Evolutionary conservation across 1,140 invertebrate genomes (phyloP).

Genomic region (Drosophila burlai): DNA sequence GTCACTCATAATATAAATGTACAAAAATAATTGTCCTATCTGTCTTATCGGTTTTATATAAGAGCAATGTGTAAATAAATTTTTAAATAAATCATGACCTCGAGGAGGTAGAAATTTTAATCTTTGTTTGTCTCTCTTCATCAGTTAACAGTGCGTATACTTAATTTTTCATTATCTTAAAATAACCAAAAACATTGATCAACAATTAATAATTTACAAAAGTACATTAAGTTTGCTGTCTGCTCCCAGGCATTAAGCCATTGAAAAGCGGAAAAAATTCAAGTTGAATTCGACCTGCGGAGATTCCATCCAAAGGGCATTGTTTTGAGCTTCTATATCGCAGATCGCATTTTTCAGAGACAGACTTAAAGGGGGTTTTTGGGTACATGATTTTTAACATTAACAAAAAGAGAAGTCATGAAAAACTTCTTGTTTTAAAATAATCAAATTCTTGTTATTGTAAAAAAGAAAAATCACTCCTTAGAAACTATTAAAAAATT

Average conservation of each 20-base stretch:
- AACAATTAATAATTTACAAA: slow-evolving; percentile 56
- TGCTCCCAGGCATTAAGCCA: slow-evolving; percentile 6
- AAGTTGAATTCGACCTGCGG: background rate
- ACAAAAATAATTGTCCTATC: background rate
- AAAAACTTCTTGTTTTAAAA: too few species aligned
- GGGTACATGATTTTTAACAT: too few species aligned
- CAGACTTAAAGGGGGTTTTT: background rate
- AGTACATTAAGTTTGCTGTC: background rate
- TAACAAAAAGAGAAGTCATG: too few species aligned
- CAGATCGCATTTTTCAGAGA: slow-evolving; percentile 13
- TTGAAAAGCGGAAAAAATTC: background rate
- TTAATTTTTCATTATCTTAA: background rate
- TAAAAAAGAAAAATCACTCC: too few species aligned
- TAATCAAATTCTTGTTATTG: too few species aligned
- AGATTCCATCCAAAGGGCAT: slow-evolving; percentile 45
- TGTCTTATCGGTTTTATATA: background rate
- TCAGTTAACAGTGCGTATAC: background rate
- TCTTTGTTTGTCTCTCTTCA: background rate
- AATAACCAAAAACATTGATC: slow-evolving; percentile 44
- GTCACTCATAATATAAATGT: background rate
- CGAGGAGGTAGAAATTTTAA: background rate
- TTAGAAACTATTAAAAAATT: too few species aligned
- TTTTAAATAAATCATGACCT: background rate
- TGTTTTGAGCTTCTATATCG: slow-evolving; percentile 54
- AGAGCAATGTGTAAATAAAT: background rate